A percentile compares a stretch with the other conserved stretches of the same genome.
Evolutionary conservation across 2,888 invertebrate species (phyloP).

Genomic region (Drosophila borborema): DNA sequence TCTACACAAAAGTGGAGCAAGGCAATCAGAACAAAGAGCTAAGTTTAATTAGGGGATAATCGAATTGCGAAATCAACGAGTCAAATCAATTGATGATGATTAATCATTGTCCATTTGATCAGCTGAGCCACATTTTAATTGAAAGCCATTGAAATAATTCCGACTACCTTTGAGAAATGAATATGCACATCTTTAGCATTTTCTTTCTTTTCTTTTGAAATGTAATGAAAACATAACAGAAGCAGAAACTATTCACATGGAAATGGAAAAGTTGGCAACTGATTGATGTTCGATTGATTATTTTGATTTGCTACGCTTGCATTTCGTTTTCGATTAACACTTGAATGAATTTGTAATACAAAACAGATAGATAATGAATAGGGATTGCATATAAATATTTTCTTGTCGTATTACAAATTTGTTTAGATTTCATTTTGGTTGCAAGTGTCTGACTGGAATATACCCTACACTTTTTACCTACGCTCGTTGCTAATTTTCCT

Average conservation of each 20-base stretch:
- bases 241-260: not conserved
- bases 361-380: not conserved
- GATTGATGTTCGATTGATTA: slow-evolving; percentile 2
- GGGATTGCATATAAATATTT: not conserved
- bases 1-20: slow-evolving; percentile 27
- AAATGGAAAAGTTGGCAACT: slow-evolving; percentile 1
- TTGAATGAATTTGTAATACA: not conserved
- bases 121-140: slow-evolving; percentile 52
- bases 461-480: not conserved
- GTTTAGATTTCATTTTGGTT: too few species aligned
- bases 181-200: slow-evolving; percentile 1
- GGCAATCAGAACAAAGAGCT: slow-evolving; percentile 44
- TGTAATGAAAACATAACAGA: slow-evolving; percentile 21
- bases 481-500: not conserved
- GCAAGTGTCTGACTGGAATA: not conserved
- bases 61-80: slow-evolving; percentile 48
- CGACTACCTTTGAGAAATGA: slow-evolving; percentile 1
- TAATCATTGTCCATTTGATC: slow-evolving; percentile 29
- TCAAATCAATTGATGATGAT: slow-evolving; percentile 39
- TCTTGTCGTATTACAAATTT: not conserved
- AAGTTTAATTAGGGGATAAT: slow-evolving; percentile 56
- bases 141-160: slow-evolving; percentile 18
- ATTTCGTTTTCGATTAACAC: not conserved
- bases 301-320: not conserved
- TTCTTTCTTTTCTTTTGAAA: not conserved